Conservation (phyloP, 1,140 invertebrate species). For the Micrasema longulum region DNA sequence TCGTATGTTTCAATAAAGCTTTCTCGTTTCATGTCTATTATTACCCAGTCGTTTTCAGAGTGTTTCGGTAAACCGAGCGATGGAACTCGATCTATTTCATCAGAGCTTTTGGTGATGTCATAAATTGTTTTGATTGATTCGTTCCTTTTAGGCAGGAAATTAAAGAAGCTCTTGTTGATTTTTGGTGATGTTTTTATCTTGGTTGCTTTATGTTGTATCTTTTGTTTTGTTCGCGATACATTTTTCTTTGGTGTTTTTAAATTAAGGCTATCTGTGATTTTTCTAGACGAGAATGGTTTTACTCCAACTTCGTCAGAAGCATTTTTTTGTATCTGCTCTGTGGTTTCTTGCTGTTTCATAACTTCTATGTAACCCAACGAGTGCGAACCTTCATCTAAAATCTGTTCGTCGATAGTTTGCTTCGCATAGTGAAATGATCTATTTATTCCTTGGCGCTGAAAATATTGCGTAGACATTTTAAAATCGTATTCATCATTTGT, state of each 20-base stretch:
- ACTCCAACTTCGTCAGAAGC: slow-evolving; percentile 57
- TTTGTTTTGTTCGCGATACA: slow-evolving; percentile 46
- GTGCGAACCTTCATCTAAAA: slow-evolving; percentile 65
- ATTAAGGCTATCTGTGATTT: slow-evolving; percentile 66
- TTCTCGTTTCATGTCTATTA: slow-evolving; percentile 62
- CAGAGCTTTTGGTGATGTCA: slow-evolving; percentile 59
- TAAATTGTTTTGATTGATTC: slow-evolving; percentile 55
- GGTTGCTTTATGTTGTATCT: slow-evolving; percentile 59
- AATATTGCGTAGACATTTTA: slow-evolving; percentile 52
- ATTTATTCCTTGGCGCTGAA: slow-evolving; percentile 66
- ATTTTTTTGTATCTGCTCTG: slow-evolving; percentile 56
- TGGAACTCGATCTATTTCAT: slow-evolving; percentile 63
- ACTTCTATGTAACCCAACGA: slow-evolving; percentile 65
- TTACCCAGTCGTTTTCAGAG: slow-evolving; percentile 62
- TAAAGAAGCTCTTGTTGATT: slow-evolving; percentile 58
- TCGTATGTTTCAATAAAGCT: slow-evolving; percentile 61
- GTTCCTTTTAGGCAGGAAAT: slow-evolving; percentile 61
- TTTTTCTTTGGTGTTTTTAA: slow-evolving; percentile 65
- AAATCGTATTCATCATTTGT: slow-evolving; percentile 37
- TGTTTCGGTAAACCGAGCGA: slow-evolving; percentile 61
- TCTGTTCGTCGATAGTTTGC: slow-evolving; percentile 65
- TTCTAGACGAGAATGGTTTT: slow-evolving; percentile 63
- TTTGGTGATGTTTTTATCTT: slow-evolving; percentile 58
- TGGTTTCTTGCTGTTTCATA: slow-evolving; percentile 26
- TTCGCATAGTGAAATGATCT: slow-evolving; percentile 65